Evolutionary conservation across 2,888 invertebrate genomes (phyloP).

Genomic region (Brenthis ino): DNA sequence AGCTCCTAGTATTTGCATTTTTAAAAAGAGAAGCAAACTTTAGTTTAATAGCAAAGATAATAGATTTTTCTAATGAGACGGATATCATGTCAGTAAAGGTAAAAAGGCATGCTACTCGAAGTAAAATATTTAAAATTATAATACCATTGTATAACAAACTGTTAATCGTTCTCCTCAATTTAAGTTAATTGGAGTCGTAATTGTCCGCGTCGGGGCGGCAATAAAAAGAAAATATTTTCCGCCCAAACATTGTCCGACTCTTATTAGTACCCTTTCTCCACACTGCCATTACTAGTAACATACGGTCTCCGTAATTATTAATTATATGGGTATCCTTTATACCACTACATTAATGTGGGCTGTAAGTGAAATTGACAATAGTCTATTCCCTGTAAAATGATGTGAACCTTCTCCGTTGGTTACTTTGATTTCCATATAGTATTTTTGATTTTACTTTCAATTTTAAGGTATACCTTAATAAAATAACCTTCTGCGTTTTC

Average conservation of each 20-base stretch:
- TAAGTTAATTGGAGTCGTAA: slow-evolving; percentile 75
- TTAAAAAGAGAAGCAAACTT: no score
- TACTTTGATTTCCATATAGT: no score
- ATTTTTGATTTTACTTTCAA: no score
- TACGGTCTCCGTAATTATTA: slow-evolving; percentile 16
- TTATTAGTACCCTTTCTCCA: slow-evolving; percentile 29
- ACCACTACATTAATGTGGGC: neutral
- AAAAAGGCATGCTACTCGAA: neutral
- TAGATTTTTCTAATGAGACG: no score
- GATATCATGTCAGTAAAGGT: no score
- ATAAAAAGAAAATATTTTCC: slow-evolving; percentile 72
- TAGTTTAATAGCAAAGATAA: no score
- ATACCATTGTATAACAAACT: slow-evolving; percentile 46
- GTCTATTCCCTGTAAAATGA: neutral
- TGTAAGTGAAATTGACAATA: neutral
- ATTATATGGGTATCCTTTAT: neutral
- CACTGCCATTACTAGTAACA: slow-evolving; percentile 22
- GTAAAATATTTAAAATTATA: slow-evolving; percentile 9
- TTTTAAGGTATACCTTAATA: no score
- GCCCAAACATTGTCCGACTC: slow-evolving; percentile 36
- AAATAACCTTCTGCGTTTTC: no score
- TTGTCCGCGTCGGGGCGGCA: slow-evolving; percentile 61
- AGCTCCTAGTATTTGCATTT: no score
- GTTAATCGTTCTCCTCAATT: slow-evolving; percentile 69
- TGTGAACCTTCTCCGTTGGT: no score